These are phyloP conservation scores for Accipiter virgatus DNA, from an alignment of 2,113 vertebrate genomes.

Conservation along the genomic window DNA sequence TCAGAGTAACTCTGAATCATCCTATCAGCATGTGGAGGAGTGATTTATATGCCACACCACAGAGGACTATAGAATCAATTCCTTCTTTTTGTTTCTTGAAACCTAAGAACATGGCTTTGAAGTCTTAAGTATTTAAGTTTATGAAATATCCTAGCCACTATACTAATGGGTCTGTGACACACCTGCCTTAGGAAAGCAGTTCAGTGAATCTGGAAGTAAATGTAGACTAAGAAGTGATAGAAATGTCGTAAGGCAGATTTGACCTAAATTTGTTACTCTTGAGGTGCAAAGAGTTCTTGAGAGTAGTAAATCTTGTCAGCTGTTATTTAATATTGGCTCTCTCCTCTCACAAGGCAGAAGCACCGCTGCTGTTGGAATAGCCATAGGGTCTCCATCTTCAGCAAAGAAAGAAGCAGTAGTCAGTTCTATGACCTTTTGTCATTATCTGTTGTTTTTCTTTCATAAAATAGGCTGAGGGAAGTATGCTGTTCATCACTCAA, in stretches of 20 bases:
- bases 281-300: background rate
- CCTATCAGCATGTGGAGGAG: constrained; percentile 2
- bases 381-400: background rate
- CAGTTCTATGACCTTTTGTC: background rate
- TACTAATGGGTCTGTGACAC: background rate
- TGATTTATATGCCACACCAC: background rate
- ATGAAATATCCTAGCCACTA: background rate
- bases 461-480: background rate
- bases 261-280: constrained; percentile 28
- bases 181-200: background rate
- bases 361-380: background rate
- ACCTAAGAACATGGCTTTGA: background rate
- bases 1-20: constrained; percentile 55
- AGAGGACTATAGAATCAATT: background rate
- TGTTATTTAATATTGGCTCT: background rate
- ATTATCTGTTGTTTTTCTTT: background rate
- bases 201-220: background rate
- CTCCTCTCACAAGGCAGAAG: background rate
- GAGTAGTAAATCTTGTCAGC: constrained; percentile 17
- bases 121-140: background rate
- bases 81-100: background rate
- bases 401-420: background rate
- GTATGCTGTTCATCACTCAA: background rate
- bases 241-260: background rate
- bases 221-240: background rate